These are phyloP conservation scores for Erethizon dorsatum DNA, from an alignment of 2,797 vertebrate genomes.

Conservation along the genomic window DNA sequence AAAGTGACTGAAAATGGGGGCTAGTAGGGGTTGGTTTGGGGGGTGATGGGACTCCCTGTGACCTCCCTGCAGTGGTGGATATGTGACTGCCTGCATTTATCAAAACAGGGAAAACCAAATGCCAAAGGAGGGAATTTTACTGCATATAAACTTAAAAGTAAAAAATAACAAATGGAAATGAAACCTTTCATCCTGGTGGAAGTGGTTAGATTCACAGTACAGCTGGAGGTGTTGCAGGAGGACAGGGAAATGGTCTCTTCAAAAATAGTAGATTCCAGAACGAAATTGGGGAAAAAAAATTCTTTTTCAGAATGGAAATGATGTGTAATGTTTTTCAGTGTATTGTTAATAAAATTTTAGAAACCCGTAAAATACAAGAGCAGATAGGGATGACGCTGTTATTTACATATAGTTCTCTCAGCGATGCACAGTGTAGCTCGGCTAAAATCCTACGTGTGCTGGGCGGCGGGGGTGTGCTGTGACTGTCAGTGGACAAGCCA, in stretches of 20 bases:
- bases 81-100: background rate
- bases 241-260: background rate
- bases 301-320: background rate
- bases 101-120: background rate
- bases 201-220: background rate
- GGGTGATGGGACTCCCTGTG: background rate
- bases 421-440: background rate
- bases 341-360: conserved; percentile 17
- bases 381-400: background rate
- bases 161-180: conserved; percentile 3
- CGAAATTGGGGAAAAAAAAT: background rate
- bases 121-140: background rate
- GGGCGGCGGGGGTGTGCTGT: background rate
- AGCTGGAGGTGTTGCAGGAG: background rate
- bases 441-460: background rate
- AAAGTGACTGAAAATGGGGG: background rate
- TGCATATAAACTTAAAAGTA: background rate
- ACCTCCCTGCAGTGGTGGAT: background rate
- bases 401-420: background rate
- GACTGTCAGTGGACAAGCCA: background rate
- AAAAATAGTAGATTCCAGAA: background rate
- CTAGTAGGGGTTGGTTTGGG: background rate
- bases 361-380: background rate
- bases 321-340: background rate
- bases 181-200: background rate